Base-by-base conservation (phyloP, 1,140 invertebrate genomes). In the Oncopeltus fasciatus region DNA sequence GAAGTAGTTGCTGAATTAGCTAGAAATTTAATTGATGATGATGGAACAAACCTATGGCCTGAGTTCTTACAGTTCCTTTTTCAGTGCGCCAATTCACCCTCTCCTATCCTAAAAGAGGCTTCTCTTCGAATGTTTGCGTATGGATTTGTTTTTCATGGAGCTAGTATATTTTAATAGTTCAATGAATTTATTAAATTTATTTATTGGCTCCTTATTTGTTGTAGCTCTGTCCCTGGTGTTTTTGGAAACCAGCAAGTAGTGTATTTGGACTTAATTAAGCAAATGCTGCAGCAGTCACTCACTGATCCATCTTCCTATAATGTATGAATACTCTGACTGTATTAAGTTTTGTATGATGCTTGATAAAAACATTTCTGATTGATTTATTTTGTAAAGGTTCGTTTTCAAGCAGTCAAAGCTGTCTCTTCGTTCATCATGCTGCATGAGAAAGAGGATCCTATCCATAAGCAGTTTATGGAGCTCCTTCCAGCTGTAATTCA, bases 61-160 rank as follows among this genome's bases (percentile, higher is more conserved):
- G 95, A 98, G 72, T 91, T 98, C 71, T 78, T 99, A 27, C 87
- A 94, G 72, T 98, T 97, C 74, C 79, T 99, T 69, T 98, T 97
- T 76, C 87, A 93, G 71, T 93, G 92, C 77, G 92, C 90, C 16
- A 92, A 84, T 75, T 86, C 88, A 64, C 77, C 84, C 31, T 81
- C 86, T 69, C 75, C 87, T 27, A 80, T 84, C 53, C 77, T 95
- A n/a, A 92, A 92, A 76, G 95, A 98, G 74, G 86, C 88, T 69
- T 92, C 93, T 14, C 82, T 99, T 46, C 83, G 90, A 67, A 92
- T 99, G 76, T 96, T 99, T 70, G 86, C 90, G 81, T 91, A 78
- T 78, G 83, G 79, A 67, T 53, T 27, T 14, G n/a, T n/a, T n/a
- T n/a, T n/a, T n/a, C n/a, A n/a, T n/a, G n/a, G n/a, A n/a, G n/a